phyloP scores from a whole-genome alignment of 1,140 invertebrate species.

The Forficula auricularia region DNA sequence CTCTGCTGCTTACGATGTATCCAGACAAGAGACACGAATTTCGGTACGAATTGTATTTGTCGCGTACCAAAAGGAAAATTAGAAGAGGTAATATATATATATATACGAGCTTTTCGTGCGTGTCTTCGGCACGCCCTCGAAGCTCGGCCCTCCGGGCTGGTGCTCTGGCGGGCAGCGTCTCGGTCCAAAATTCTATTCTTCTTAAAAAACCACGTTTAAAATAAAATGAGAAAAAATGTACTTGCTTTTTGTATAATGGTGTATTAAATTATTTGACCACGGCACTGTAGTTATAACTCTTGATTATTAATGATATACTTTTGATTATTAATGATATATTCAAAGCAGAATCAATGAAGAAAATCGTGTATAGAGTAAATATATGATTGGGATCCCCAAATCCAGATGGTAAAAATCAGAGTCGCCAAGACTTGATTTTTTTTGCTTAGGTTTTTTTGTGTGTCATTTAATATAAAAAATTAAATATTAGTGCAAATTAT shows the following conservation, averaged over 20 bases:
- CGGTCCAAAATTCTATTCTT: not conserved
- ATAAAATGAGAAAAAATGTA: not conserved
- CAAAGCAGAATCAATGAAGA: too few species aligned
- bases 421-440: too few species aligned
- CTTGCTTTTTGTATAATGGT: not conserved
- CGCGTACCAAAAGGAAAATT: slow-evolving; percentile 94
- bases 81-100: slow-evolving; percentile 55
- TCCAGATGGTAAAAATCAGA: too few species aligned
- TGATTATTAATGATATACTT: too few species aligned
- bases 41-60: slow-evolving; percentile 98
- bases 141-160: not conserved
- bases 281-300: too few species aligned
- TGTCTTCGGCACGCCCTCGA: not conserved
- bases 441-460: too few species aligned
- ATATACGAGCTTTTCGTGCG: not conserved
- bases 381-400: too few species aligned
- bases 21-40: slow-evolving; percentile 96
- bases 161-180: not conserved
- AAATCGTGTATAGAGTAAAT: too few species aligned
- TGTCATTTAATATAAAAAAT: too few species aligned
- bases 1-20: slow-evolving; percentile 97
- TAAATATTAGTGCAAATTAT: too few species aligned
- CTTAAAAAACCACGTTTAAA: not conserved
- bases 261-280: not conserved
- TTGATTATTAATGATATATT: too few species aligned